Evolutionary conservation across 2,888 invertebrate genomes (phyloP), one percentile per base, ranked within the genome.

Genomic region (Sipha maydis): DNA sequence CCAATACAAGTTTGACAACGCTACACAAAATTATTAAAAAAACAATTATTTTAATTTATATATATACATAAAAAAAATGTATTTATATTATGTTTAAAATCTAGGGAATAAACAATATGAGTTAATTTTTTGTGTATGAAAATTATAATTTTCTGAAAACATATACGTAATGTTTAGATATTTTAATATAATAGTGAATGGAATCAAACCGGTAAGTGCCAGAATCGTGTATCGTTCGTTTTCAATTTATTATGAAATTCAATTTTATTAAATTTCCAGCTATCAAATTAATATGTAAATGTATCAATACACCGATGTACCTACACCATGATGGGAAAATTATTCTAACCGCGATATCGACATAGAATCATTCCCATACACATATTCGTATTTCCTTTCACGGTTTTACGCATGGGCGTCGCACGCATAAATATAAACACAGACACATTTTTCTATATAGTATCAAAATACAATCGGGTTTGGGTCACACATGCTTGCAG

Each of bases 401-500:
- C 67, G 79, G 88, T 88, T 88, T 88, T 25, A 88, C 80, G 88
- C 80, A 76, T 75, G 80, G 88, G 80, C 82, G 88, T 88, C 73
- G 41, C 56, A 56, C 21, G n/a, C 31, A 75, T 38, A 73, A 25
- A 9, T 17, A 38, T n/a, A 67, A 7, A 48, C 31, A 75, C 38
- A 67, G 28, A n/a, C 69, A 17, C 28, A 71, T 56, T 38, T 61
- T 25, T 14, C 48, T 48, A 14, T 14, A 48, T 38, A 67, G 31
- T 71, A 80, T 86, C 86, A 54, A 86, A 86, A 86, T 86, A 86
- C 86, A 80, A 85, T 85, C 78, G 71, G 48, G 83, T 75, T 83
- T 38, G 28, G 61, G 31, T 67, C 76, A 67, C 84, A 76, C 56
- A 77, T 28, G 61, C 41, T 9, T 21, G 67, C 21, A 84, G 61